Conservation (phyloP, 2,888 invertebrate species). For the Polyploca ridens region DNA sequence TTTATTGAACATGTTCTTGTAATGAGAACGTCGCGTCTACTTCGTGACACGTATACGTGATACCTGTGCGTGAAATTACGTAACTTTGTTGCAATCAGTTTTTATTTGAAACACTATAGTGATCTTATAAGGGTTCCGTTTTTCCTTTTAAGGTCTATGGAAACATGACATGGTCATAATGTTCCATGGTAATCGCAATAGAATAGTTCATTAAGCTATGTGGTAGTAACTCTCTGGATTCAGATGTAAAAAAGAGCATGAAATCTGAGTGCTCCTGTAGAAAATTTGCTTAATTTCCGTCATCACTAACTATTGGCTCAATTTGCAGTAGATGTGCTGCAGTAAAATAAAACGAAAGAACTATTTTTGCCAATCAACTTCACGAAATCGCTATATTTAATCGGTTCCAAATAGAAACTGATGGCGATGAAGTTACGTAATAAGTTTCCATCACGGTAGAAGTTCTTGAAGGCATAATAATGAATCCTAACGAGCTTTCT, state of each 20-base stretch:
- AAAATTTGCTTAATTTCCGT: no score
- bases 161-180: background rate
- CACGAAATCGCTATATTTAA: background rate
- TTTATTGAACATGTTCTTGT: slow-evolving; percentile 40
- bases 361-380: background rate
- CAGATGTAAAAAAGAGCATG: no score
- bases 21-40: slow-evolving; percentile 27
- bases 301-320: no score
- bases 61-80: background rate
- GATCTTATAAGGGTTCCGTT: no score
- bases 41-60: slow-evolving; percentile 24
- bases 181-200: background rate
- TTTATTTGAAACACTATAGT: no score
- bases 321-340: no score
- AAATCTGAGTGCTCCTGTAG: no score
- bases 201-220: no score
- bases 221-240: no score
- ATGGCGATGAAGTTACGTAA: background rate
- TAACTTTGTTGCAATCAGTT: background rate
- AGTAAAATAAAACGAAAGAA: background rate
- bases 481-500: background rate
- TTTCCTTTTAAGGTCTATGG: no score
- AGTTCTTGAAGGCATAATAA: background rate
- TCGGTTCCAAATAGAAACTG: background rate
- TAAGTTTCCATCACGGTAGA: background rate